phyloP scores from a whole-genome alignment of 2,888 invertebrate species.

The Drosophila robusta region DNA sequence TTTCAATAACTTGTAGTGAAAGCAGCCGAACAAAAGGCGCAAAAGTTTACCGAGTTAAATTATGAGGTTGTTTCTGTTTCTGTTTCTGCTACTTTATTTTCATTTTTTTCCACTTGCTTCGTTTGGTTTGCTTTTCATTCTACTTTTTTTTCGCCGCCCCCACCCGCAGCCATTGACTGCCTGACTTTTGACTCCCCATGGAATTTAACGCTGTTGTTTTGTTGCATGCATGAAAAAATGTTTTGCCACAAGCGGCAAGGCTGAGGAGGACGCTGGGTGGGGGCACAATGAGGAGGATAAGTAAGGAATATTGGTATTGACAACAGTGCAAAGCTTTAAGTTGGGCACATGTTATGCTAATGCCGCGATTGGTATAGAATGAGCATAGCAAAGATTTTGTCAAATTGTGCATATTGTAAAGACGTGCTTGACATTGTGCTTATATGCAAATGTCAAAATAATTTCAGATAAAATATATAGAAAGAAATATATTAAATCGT shows the following conservation, averaged over 20 bases:
- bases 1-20: conserved; percentile 77
- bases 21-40: conserved; percentile 73
- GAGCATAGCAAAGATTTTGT: not conserved
- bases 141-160: conserved; percentile 8
- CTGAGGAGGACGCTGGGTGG: conserved; percentile 1
- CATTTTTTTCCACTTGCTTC: conserved; percentile 11
- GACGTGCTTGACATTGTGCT: too few relatives aligned
- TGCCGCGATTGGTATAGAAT: not conserved
- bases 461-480: too few relatives aligned
- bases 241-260: conserved; percentile 25
- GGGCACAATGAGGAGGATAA: too few relatives aligned
- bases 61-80: conserved; percentile 71
- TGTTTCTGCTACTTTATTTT: conserved; percentile 30
- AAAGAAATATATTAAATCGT: too few relatives aligned
- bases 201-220: conserved; percentile 61
- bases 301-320: conserved; percentile 52
- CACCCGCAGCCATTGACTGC: conserved; percentile 38
- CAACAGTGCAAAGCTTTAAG: conserved; percentile 38
- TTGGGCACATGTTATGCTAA: conserved; percentile 16
- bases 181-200: conserved; percentile 69
- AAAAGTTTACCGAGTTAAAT: conserved; percentile 76
- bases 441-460: too few relatives aligned
- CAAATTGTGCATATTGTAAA: not conserved
- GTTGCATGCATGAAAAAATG: conserved; percentile 70
- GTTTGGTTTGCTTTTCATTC: conserved; percentile 20